Evolutionary conservation across 2,113 vertebrate species (phyloP).

Genomic region (Reinhardtius hippoglossoides): DNA sequence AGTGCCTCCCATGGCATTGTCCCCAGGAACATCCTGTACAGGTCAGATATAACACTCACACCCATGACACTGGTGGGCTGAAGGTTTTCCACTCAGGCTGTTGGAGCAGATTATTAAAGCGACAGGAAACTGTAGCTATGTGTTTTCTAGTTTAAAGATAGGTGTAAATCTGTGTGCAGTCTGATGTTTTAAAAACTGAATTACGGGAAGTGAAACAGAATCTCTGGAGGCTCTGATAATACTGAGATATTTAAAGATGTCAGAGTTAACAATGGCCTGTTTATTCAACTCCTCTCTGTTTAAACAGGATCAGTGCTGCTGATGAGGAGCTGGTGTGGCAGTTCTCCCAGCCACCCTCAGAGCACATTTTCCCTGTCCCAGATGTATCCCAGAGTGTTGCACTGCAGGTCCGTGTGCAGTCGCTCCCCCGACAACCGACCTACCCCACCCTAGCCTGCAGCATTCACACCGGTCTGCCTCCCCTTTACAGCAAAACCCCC

Average conservation of each 20-base stretch:
- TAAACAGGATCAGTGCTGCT: slow-evolving; percentile 93
- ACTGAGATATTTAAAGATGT: slow-evolving; percentile 1
- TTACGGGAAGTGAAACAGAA: slow-evolving; percentile 2
- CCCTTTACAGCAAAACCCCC: slow-evolving; percentile 74
- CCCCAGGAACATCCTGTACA: slow-evolving; percentile 97
- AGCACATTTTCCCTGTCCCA: slow-evolving; percentile 96
- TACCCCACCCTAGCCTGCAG: slow-evolving; percentile 95
- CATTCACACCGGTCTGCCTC: slow-evolving; percentile 88
- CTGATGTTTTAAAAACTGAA: background rate
- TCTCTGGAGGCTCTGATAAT: slow-evolving; percentile 3
- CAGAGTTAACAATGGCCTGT: background rate
- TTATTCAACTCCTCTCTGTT: slow-evolving; percentile 16
- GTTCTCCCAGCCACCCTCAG: slow-evolving; percentile 94
- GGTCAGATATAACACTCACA: slow-evolving; percentile 79
- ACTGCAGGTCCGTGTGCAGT: slow-evolving; percentile 96
- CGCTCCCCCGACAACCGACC: slow-evolving; percentile 94
- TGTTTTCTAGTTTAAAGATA: slow-evolving; percentile 2
- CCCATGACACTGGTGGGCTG: slow-evolving; percentile 23
- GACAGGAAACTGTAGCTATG: background rate
- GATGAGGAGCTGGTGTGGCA: slow-evolving; percentile 93
- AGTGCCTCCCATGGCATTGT: slow-evolving; percentile 98
- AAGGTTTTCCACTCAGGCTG: slow-evolving; percentile 19
- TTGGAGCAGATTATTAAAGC: slow-evolving; percentile 1
- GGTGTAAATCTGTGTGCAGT: background rate
- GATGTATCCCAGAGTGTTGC: slow-evolving; percentile 96